Percentiles rank a stretch among this genome's conserved stretches.
Conservation (phyloP, 1,140 invertebrate species). For the Macrobrachium nipponense region DNA sequence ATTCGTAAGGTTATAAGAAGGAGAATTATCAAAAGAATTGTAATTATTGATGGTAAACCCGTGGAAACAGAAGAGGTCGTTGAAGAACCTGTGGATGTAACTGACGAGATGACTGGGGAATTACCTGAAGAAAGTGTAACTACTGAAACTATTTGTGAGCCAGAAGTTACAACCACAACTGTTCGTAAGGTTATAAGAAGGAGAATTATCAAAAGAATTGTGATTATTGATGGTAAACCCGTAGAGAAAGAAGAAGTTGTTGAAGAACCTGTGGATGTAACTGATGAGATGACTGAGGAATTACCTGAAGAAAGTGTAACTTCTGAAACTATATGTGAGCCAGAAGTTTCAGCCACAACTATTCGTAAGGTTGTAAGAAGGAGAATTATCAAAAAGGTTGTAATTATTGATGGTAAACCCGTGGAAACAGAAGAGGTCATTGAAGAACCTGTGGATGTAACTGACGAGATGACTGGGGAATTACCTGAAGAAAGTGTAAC, state of each 20-base stretch:
- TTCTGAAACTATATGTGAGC: not conserved
- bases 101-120: not conserved
- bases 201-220: not conserved
- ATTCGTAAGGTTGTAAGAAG: constrained; percentile 7
- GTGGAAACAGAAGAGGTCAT: not conserved
- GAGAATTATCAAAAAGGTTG: not conserved
- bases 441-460: not conserved
- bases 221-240: constrained; percentile 22
- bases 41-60: constrained; percentile 32
- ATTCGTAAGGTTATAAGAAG: constrained; percentile 6
- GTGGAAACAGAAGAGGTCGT: constrained; percentile 24
- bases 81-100: no score
- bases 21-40: constrained; percentile 29
- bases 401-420: constrained; percentile 25
- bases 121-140: not conserved
- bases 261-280: not conserved
- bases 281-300: not conserved
- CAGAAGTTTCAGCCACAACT: not conserved
- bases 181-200: not conserved
- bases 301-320: constrained; percentile 7
- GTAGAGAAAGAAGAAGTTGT: constrained; percentile 3
- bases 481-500: no score
- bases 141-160: no score
- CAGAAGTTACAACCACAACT: no score
- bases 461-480: no score